Evolutionary conservation across 2,888 invertebrate genomes (phyloP).

Genomic region (Anaspis maculata): DNA sequence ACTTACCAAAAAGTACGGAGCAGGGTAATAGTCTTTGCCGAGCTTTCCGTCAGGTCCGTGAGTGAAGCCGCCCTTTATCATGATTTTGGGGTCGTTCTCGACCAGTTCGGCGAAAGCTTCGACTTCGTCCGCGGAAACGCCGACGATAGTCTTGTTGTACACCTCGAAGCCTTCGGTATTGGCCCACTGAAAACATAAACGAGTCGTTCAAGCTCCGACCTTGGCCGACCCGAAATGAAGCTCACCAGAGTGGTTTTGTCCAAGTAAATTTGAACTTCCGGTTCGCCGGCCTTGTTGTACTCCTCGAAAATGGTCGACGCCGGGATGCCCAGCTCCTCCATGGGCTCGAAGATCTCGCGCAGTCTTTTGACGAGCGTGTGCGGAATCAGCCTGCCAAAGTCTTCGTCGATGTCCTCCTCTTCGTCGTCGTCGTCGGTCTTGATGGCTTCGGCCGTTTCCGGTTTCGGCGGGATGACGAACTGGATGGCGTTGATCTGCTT

Average conservation of each 20-base stretch:
- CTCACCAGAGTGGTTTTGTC: conserved; percentile 8
- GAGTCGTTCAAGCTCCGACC: conserved; percentile 1
- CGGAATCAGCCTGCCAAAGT: conserved; percentile 2
- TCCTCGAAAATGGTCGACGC: conserved; percentile 1
- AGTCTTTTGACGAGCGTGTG: conserved; percentile 3
- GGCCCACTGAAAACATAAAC: conserved; percentile 3
- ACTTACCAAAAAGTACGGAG: conserved; percentile 6
- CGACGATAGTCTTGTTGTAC: conserved; percentile 7
- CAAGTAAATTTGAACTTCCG: conserved; percentile 3
- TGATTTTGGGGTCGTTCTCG: too few relatives aligned
- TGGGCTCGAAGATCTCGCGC: conserved; percentile 2
- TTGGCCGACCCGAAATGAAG: too few relatives aligned
- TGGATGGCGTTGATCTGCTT: conserved; percentile 4
- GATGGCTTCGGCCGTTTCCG: too few relatives aligned
- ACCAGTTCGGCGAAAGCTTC: conserved; percentile 1
- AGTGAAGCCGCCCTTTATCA: too few relatives aligned
- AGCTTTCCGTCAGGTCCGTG: too few relatives aligned
- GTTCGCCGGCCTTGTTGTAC: conserved; percentile 2
- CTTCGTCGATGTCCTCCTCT: too few relatives aligned
- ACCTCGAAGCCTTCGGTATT: conserved; percentile 3
- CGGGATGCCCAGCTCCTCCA: conserved; percentile 4
- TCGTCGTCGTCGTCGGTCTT: too few relatives aligned
- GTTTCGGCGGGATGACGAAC: conserved; percentile 10
- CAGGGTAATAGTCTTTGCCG: conserved; percentile 3
- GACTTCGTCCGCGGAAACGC: conserved; percentile 2